Percentiles rank a stretch among this genome's conserved stretches.
phyloP scores from a whole-genome alignment of 2,888 invertebrate species.

The Pyrocoelia pectoralis region DNA sequence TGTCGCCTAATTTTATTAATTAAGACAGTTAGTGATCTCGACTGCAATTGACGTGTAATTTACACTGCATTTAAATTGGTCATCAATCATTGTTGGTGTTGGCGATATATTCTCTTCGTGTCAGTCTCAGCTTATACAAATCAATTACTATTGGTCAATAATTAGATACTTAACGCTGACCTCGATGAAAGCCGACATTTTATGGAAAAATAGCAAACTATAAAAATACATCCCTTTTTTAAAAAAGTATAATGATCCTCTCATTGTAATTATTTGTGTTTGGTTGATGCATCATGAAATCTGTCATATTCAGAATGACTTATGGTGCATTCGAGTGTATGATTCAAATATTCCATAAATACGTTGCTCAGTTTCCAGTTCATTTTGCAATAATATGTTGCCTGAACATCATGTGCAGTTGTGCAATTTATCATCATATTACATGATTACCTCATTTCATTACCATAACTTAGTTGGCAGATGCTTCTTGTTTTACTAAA shows the following conservation, averaged over 20 bases:
- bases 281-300: slow-evolving; percentile 24
- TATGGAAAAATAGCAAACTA: too few relatives aligned
- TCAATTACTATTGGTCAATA: slow-evolving; percentile 31
- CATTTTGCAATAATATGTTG: slow-evolving; percentile 44
- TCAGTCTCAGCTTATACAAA: slow-evolving; percentile 41
- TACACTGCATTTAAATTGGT: slow-evolving; percentile 42
- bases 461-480: slow-evolving; percentile 29
- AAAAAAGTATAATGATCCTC: too few relatives aligned
- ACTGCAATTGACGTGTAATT: slow-evolving; percentile 38
- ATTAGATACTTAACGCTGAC: too few relatives aligned
- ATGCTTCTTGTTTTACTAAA: slow-evolving; percentile 13
- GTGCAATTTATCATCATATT: slow-evolving; percentile 44
- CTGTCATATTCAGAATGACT: slow-evolving; percentile 40
- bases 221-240: too few relatives aligned
- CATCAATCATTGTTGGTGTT: slow-evolving; percentile 46
- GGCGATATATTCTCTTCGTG: slow-evolving; percentile 44
- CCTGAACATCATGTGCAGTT: slow-evolving; percentile 42
- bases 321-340: slow-evolving; percentile 39
- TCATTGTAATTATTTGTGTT: slow-evolving; percentile 17
- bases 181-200: too few relatives aligned
- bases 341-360: slow-evolving; percentile 48
- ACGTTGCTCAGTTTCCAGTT: slow-evolving; percentile 44
- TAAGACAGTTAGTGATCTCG: not conserved
- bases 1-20: slow-evolving; percentile 19
- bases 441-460: slow-evolving; percentile 30